Evolutionary conservation across 2,113 vertebrate genomes (phyloP).

Genomic region (Poicephalus meyeri): DNA sequence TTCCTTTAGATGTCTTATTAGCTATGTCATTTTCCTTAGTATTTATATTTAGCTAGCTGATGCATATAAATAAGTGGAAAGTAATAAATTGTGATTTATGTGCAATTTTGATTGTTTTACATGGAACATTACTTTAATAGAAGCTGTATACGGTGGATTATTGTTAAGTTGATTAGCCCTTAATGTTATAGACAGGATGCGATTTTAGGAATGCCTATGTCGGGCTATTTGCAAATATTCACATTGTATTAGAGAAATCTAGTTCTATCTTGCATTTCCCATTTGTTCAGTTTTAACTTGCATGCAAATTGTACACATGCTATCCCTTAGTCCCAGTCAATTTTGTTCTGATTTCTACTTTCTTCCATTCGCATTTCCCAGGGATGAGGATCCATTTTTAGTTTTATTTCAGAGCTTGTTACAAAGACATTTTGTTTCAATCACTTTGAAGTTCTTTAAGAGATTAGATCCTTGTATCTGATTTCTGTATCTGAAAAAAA

Average conservation of each 20-base stretch:
- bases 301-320: not conserved
- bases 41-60: not conserved
- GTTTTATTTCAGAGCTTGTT: not conserved
- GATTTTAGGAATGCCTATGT: not conserved
- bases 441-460: not conserved
- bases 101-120: not conserved
- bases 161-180: not conserved
- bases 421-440: not conserved
- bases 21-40: not conserved
- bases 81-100: not conserved
- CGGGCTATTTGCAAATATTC: not conserved
- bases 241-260: not conserved
- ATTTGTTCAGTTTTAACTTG: not conserved
- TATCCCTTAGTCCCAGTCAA: not conserved
- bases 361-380: not conserved
- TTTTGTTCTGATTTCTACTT: not conserved
- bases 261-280: not conserved
- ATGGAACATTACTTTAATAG: not conserved
- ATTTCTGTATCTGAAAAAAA: not conserved
- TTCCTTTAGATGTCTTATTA: not conserved
- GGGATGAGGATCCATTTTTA: not conserved
- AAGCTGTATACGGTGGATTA: not conserved
- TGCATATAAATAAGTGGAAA: not conserved
- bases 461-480: not conserved
- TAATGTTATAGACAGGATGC: not conserved